A percentile compares a stretch with the other conserved stretches of the same genome.
Evolutionary conservation across 2,113 vertebrate genomes (phyloP).

Genomic region (Prinia subflava): DNA sequence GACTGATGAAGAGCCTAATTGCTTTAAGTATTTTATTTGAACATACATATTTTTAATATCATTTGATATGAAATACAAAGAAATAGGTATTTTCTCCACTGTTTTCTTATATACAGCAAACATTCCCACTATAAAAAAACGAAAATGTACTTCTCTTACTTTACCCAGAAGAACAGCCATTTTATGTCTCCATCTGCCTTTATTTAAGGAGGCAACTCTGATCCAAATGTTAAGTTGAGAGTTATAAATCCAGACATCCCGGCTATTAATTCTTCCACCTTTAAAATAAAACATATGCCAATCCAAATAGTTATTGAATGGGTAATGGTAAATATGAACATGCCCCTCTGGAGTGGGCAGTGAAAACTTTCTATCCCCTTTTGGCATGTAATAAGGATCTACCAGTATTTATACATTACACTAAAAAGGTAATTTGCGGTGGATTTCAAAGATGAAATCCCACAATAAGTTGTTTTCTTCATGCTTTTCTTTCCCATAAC

Average conservation of each 20-base stretch:
- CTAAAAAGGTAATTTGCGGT: not conserved
- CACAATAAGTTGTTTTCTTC: not conserved
- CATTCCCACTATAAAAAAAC: not conserved
- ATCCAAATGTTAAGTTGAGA: constrained; percentile 98
- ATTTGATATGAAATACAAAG: not conserved
- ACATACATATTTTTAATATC: fast-evolving
- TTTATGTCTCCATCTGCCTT: constrained; percentile 98
- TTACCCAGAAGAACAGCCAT: constrained; percentile 97
- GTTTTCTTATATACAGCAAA: constrained; percentile 1
- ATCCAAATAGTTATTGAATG: not conserved
- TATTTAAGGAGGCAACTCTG: constrained; percentile 95
- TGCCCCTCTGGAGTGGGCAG: not conserved
- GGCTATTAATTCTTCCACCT: constrained; percentile 97
- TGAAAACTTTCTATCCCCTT: not conserved
- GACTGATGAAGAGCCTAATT: not conserved
- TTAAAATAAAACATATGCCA: constrained; percentile 1
- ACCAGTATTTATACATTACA: not conserved
- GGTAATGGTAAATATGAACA: not conserved
- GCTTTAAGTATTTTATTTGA: not conserved
- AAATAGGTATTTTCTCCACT: not conserved
- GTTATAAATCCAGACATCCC: constrained; percentile 99
- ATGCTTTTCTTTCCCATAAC: not conserved
- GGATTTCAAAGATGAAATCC: not conserved
- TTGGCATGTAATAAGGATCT: not conserved
- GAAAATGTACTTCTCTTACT: constrained; percentile 75